Base-by-base conservation (phyloP, 2,888 invertebrate genomes). In the Frankliniella intonsa region DNA sequence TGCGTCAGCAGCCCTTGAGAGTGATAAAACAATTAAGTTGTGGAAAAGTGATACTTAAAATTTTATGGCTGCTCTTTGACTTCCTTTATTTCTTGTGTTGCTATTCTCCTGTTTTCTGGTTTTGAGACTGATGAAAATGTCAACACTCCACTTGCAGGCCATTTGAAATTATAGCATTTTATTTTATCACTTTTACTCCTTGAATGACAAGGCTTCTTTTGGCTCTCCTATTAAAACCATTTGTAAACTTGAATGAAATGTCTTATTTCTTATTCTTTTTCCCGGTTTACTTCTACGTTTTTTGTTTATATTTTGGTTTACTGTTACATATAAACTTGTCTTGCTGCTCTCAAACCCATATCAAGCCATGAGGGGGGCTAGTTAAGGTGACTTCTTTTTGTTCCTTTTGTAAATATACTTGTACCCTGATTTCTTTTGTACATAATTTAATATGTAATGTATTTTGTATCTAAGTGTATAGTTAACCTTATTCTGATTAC, bases 1-100 rank as follows among this genome's bases (percentile, higher is more conserved):
- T 85, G 99, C 99, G 5, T 99, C 99, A 0, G 99, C 98, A 80
- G 98, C 98, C 49, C 91, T 99, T 85, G 99, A 99, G 89, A 97
- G 97, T 87, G 99, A 99, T 89, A 98, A 98, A 90, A 98, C 98
- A 83, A 98, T 99, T 87, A 98, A 99, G 90, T 90, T 99, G 84
- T 99, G 99, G 99, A 96, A 96, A 89, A 98, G 98, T 89, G 99
- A 96, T 88, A 95, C 94, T 89, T 95, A 94, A 89, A 85, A 25
- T 14, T 9, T 62, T 81, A 38, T 10, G 62, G 62, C 62, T 76
- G 22, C 22, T 14, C n/a, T 62, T 0, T 19, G 19, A 19, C 62
- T 76, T 76, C 22, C 12, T 76, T 12, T 25, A 38, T 76, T 76
- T 76, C 17, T 62, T 62, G 22, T 25, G 22, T 12, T 76, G 69